Evolutionary conservation across 23 tunicate species (phyloP), one percentile per base, ranked within the genome.

Genomic region (Trididemnum clinides): DNA sequence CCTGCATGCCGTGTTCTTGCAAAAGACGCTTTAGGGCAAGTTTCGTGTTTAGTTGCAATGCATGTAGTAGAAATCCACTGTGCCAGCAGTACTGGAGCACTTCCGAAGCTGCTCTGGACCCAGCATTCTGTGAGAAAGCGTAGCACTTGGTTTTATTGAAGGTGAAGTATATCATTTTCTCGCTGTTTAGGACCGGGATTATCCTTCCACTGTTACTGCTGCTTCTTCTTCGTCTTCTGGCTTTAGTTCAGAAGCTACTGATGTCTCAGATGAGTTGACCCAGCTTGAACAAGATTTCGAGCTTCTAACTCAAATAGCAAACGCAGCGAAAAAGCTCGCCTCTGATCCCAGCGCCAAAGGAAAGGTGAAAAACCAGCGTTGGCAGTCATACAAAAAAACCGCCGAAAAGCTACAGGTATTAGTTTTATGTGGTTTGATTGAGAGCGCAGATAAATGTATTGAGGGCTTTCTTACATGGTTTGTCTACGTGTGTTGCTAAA

Each of bases 271-370:
- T 30, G 92, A 92, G 50, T 82, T 92, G 28, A 51, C 57, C 30
- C 87, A 81, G 36, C 86, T 92, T 28, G 97, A 92, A 59, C 66
- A 57, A 2, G 97, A 92, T 34, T 83, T 70, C 31, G 91, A 87
- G 30, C 65, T 92, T 49, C 77, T 92, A 6, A 66, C 90, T 20
- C 97, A 87, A 77, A 92, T 92, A 15, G 87, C 91, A 38, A 92
- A 79, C 31, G 96, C 96, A 4, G 90, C 96, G 15, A 80, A 91
- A 21, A 86, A 91, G 39, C 84, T 91, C 19, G 96, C 96, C 5
- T 82, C 78, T 0, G 96, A 91, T 50, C 86, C 90, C 23, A 69
- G 59, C 58, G 70, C 90, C 21, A 85, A 74, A 32, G 96, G 96
- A 73, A 73, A 77, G 51, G 86, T 37, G 1, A 73, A 72, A 50